phyloP scores from a whole-genome alignment of 1,140 invertebrate species.

The Proctacanthus coquilletti region DNA sequence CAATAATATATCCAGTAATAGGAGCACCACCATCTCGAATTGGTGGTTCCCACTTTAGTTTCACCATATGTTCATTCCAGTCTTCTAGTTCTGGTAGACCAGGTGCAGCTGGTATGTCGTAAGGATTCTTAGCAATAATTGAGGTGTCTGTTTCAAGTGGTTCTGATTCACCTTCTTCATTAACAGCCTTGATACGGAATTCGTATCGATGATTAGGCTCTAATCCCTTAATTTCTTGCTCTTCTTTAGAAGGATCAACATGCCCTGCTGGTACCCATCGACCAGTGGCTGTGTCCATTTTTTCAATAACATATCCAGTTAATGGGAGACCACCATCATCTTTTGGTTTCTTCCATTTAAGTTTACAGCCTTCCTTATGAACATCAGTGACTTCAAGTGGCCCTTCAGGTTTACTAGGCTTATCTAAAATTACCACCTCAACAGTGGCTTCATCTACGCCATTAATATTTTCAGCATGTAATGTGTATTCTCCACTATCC shows the following conservation, averaged over 20 bases:
- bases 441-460: constrained; percentile 89
- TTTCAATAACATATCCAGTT: constrained; percentile 79
- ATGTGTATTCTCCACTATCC: constrained; percentile 79
- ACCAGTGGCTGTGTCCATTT: constrained; percentile 75
- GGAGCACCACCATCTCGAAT: constrained; percentile 90
- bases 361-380: constrained; percentile 86
- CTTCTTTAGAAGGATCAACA: constrained; percentile 73
- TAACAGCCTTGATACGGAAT: constrained; percentile 87
- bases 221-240: constrained; percentile 72
- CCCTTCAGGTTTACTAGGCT: constrained; percentile 86
- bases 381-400: constrained; percentile 84
- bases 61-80: constrained; percentile 83
- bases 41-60: constrained; percentile 92
- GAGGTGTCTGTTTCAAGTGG: constrained; percentile 75
- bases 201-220: constrained; percentile 87
- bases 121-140: constrained; percentile 91
- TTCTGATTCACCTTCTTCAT: constrained; percentile 91
- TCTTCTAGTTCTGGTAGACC: constrained; percentile 85
- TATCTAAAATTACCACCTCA: constrained; percentile 84
- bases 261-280: constrained; percentile 78
- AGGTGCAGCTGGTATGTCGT: constrained; percentile 75
- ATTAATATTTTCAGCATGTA: constrained; percentile 81
- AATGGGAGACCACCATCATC: constrained; percentile 91
- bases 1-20: constrained; percentile 86
- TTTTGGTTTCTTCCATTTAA: constrained; percentile 89